Evolutionary conservation across 2,797 vertebrate species (phyloP), one percentile per base, ranked within the genome.

Genomic region (Sebastes minor): DNA sequence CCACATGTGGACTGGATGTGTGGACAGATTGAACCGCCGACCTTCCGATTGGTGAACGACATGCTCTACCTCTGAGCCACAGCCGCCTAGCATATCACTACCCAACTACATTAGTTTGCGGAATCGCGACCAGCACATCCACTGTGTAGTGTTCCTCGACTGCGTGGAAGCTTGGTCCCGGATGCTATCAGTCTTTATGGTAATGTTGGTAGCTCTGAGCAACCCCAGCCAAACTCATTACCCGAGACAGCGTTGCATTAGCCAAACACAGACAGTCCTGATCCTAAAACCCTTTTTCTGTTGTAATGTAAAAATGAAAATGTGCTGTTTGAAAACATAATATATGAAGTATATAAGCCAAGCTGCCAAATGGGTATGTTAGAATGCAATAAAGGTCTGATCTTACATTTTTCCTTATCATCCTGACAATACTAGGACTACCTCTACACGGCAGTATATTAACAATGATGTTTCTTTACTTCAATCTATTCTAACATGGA

Each of bases 231-330:
- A 71, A 27, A 71, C 27, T 71, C 35, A 71, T 57, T 46, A 65
- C 32, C 66, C 3, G 5, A 56, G 23, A 78, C 53, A 53, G 6
- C 7, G 18, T 49, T 49, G 46, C 46, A 25, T 78, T 56, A 38
- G 76, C 27, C 60, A 65, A 64, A 59, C 61, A 78, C n/a, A 1
- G 11, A 6, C 2, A 22, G 46, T 23, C 67, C 20, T 35, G 20
- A 72, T 72, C 35, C 28, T 57, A 22, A 71, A 78, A 66, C 1
- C 33, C 33, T 55, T 70, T 77, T 77, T 28, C 46, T 49, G 16
- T 49, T 20, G 18, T 20, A 49, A 49, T 49, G 16, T 65, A 49
- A 65, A 71, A 72, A 57, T 49, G 3, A 72, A 71, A 64, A 71
- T 8, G 64, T 11, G n/a, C 52, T 11, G 67, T 30, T 62, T 68